These are phyloP conservation scores for Cyrtorhinus lividipennis DNA, from an alignment of 1,140 invertebrate species.

Conservation along the genomic window DNA sequence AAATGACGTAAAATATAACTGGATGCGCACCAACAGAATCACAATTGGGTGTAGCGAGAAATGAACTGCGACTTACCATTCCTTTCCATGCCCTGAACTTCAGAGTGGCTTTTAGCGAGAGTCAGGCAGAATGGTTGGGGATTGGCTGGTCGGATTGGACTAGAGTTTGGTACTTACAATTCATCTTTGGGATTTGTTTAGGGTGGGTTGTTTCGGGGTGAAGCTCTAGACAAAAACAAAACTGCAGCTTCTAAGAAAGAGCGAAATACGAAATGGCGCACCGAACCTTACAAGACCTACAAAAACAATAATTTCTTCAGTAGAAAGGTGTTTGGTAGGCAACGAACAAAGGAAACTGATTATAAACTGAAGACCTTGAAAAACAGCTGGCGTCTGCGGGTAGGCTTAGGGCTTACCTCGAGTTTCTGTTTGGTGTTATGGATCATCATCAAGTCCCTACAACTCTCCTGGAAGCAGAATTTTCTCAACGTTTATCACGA, in stretches of 20 bases:
- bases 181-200: not conserved
- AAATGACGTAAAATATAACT: not conserved
- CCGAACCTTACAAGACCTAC: not conserved
- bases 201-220: too few relatives aligned
- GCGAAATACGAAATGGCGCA: not conserved
- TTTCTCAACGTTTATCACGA: too few relatives aligned
- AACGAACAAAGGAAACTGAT: not conserved
- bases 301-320: not conserved
- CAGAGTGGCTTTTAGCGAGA: slow-evolving; percentile 6
- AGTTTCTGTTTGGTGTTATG: slow-evolving; percentile 22
- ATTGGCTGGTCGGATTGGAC: not conserved
- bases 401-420: slow-evolving; percentile 18
- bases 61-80: slow-evolving; percentile 8
- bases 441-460: too few relatives aligned
- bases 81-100: slow-evolving; percentile 9
- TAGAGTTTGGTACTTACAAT: slow-evolving; percentile 3
- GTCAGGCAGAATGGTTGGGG: slow-evolving; percentile 2
- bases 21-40: too few relatives aligned
- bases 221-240: not conserved
- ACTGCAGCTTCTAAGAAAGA: too few relatives aligned
- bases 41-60: not conserved
- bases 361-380: not conserved
- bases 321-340: not conserved
- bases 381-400: not conserved
- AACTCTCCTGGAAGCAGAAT: too few relatives aligned